A percentile compares a stretch with the other conserved stretches of the same genome.
Evolutionary conservation across 2,888 invertebrate genomes (phyloP).

Genomic region (Aspidapion aeneum): DNA sequence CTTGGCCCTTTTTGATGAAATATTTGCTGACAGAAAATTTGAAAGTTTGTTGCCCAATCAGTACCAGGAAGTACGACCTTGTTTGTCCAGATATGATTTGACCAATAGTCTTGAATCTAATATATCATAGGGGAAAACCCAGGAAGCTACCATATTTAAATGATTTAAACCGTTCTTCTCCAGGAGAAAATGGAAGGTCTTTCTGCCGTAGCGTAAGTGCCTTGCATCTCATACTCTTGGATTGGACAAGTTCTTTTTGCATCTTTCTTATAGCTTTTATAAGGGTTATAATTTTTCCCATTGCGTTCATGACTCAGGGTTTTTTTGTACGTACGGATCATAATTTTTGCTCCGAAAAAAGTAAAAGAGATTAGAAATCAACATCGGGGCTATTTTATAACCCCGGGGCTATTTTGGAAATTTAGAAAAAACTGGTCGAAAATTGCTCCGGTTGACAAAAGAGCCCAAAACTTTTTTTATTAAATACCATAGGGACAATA

Average conservation of each 20-base stretch:
- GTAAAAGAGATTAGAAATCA: too few relatives aligned
- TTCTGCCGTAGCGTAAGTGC: conserved; percentile 1
- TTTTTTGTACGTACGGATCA: conserved; percentile 4
- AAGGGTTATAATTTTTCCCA: conserved; percentile 6
- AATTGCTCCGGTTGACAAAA: too few relatives aligned
- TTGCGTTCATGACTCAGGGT: conserved; percentile 2
- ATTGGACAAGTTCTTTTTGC: too few relatives aligned
- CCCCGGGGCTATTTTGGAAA: too few relatives aligned
- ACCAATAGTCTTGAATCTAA: conserved; percentile 13
- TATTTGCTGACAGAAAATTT: too few relatives aligned
- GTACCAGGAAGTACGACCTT: conserved; percentile 5
- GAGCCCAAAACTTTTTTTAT: too few relatives aligned
- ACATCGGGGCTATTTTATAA: too few relatives aligned
- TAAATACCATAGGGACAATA: too few relatives aligned
- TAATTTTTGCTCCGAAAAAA: too few relatives aligned
- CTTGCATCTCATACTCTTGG: conserved; percentile 2
- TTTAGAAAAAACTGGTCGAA: too few relatives aligned
- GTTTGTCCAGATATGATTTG: conserved; percentile 15
- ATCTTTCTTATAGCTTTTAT: conserved; percentile 16
- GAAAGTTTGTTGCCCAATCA: conserved; percentile 8
- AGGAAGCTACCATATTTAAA: conserved; percentile 16
- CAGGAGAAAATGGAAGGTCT: conserved; percentile 14
- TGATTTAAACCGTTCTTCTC: conserved; percentile 19
- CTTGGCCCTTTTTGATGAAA: conserved; percentile 13
- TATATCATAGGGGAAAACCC: conserved; percentile 13